phyloP scores from a whole-genome alignment of 2,888 invertebrate species.

The Andrena minutula region DNA sequence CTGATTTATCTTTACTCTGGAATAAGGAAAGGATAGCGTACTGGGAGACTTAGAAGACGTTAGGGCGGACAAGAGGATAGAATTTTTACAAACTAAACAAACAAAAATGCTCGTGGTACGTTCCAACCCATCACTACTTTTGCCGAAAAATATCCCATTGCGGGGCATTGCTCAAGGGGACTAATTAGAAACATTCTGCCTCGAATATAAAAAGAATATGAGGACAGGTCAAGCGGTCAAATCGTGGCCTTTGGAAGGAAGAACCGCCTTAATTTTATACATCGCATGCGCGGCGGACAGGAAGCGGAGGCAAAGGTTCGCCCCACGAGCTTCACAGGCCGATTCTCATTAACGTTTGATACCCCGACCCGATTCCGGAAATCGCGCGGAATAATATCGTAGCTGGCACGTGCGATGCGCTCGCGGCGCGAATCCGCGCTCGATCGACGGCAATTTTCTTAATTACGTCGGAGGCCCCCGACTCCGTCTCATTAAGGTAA shows the following conservation, averaged over 20 bases:
- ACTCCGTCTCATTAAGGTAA: conserved; percentile 31
- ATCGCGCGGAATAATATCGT: conserved; percentile 5
- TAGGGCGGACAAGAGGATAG: too few species aligned
- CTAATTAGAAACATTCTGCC: too few species aligned
- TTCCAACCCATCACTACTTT: too few species aligned
- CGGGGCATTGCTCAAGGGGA: too few species aligned
- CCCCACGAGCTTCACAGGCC: conserved; percentile 9
- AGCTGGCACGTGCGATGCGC: conserved; percentile 23
- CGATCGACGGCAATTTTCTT: conserved; percentile 52
- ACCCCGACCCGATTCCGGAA: conserved; percentile 14
- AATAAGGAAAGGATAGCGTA: too few species aligned
- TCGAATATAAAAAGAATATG: neutral
- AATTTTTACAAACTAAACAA: too few species aligned
- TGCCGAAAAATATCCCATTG: neutral
- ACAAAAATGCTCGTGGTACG: too few species aligned
- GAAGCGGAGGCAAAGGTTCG: conserved; percentile 11
- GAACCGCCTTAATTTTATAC: conserved; percentile 1
- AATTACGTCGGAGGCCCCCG: conserved; percentile 32
- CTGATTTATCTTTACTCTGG: too few species aligned
- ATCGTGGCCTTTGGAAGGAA: neutral
- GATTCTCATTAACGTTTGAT: conserved; percentile 16
- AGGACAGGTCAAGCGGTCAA: neutral
- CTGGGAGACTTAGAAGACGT: too few species aligned
- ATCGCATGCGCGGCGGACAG: conserved; percentile 44
- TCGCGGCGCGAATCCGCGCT: conserved; percentile 10